Base-by-base conservation (phyloP, 2,113 vertebrate species). In the Machaerirhynchus nigripectus region DNA sequence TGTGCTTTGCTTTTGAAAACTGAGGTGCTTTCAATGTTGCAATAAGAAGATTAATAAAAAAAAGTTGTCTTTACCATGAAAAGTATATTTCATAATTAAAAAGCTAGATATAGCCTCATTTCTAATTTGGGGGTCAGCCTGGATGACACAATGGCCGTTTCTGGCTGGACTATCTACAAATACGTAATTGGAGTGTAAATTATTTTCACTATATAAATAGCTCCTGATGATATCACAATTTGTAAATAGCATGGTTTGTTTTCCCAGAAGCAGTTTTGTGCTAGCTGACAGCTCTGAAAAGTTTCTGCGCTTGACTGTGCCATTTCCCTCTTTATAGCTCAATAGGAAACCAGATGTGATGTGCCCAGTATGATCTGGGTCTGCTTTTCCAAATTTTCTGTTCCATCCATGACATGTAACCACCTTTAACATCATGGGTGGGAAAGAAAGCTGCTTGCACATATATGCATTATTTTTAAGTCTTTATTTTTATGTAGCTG, bases 141-240 rank as follows among this genome's bases (percentile, higher is more conserved):
- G 61, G 73, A 94, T 95, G 93, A 94, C 79, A 90, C 52, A 89
- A 96, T 55, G 80, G 63, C 74, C 93, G 79, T 86, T 95, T 96
- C 95, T 92, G 91, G 80, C 75, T 80, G 33, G 46, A 69, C 74
- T 74, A 82, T 86, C 89, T 75, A 89, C 76, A 93, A 94, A 93
- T 89, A 96, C 65, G 84, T 96, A 96, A 97, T 95, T 94, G 92
- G 90, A 97, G 85, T 89, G 83, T 96, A 97, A 96, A 97, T 97
- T 96, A 96, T 93, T 95, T 95, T 94, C 69, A 39, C 83, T 90
- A 78, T 84, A 97, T 96, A 96, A 96, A 96, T 96, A 97, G 90
- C 61, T 94, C 85, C 74, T 93, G 95, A 96, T 95, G 96, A 97
- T 96, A 96, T 96, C 96, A 96, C 83, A 93, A 90, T 92, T 96